Conservation (phyloP, 1,140 invertebrate species). For the Bradynema listronoti region DNA sequence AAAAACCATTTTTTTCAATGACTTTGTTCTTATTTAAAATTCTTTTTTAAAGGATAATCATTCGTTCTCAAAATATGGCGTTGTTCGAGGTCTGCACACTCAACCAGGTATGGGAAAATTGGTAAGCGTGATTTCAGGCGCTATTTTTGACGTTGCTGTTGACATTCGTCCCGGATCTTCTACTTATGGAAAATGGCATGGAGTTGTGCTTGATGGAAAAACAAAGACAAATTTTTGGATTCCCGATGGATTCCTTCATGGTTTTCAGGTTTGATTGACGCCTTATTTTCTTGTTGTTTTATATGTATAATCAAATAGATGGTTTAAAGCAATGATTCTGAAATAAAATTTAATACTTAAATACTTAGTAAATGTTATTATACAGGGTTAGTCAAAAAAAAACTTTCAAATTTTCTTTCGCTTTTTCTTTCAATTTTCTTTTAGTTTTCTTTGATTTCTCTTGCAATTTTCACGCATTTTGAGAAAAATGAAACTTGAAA, state of each 20-base stretch:
- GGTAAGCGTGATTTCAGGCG: slow-evolving; percentile 47
- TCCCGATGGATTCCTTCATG: slow-evolving; percentile 53
- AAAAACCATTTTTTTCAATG: too few relatives aligned
- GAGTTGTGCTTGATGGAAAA: slow-evolving; percentile 45
- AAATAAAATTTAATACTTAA: too few relatives aligned
- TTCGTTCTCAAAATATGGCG: slow-evolving; percentile 55
- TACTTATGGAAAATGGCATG: slow-evolving; percentile 57
- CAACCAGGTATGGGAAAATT: slow-evolving; percentile 57
- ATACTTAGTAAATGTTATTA: too few relatives aligned
- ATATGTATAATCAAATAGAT: too few relatives aligned
- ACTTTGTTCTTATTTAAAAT: background rate
- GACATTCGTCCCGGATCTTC: slow-evolving; percentile 47
- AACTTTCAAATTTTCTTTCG: too few relatives aligned
- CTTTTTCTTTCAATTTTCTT: too few relatives aligned
- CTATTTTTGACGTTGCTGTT: slow-evolving; percentile 57
- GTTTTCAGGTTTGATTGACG: slow-evolving; percentile 53
- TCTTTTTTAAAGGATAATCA: slow-evolving; percentile 50
- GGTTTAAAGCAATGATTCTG: too few relatives aligned
- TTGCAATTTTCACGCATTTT: too few relatives aligned
- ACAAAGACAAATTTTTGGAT: slow-evolving; percentile 56
- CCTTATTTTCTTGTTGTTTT: too few relatives aligned
- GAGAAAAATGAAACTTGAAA: too few relatives aligned
- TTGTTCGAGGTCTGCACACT: slow-evolving; percentile 53
- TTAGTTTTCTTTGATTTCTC: too few relatives aligned
- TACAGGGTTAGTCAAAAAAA: too few relatives aligned